These are phyloP conservation scores for Caenorhabditis sulstoni DNA, from an alignment of 2,888 invertebrate genomes.

Conservation along the genomic window DNA sequence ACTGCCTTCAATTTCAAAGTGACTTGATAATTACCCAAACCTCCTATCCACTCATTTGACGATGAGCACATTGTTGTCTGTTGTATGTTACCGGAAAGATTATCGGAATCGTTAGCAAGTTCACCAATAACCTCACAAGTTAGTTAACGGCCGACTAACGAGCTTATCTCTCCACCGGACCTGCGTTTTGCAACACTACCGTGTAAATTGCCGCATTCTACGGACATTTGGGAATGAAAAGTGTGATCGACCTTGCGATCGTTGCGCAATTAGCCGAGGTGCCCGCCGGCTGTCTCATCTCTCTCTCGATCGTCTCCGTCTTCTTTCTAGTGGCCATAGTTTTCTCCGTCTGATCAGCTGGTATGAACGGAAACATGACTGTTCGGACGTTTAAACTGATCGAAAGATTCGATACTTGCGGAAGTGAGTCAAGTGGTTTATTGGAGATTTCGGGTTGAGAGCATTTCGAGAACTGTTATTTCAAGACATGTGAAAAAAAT, in stretches of 20 bases:
- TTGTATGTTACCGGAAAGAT: no score
- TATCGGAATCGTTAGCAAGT: no score
- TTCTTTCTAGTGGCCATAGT: slow-evolving; percentile 24
- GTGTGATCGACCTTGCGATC: slow-evolving; percentile 60
- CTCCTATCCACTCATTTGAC: no score
- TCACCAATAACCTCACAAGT: background rate
- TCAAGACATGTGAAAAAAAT: no score
- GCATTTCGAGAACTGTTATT: no score
- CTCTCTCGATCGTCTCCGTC: slow-evolving; percentile 10
- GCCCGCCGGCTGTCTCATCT: slow-evolving; percentile 57
- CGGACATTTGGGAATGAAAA: slow-evolving; percentile 56
- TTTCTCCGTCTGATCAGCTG: slow-evolving; percentile 52
- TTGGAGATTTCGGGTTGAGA: no score
- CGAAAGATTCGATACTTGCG: background rate
- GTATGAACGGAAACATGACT: slow-evolving; percentile 38
- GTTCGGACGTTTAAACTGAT: slow-evolving; percentile 12
- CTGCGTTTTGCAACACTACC: slow-evolving; percentile 37
- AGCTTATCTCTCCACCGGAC: slow-evolving; percentile 37
- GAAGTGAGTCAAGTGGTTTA: slow-evolving; percentile 37
- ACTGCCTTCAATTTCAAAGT: no score
- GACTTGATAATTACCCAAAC: no score
- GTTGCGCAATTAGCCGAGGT: slow-evolving; percentile 63
- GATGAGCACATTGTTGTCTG: no score
- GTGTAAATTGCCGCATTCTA: slow-evolving; percentile 53
- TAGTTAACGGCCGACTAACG: background rate